Evolutionary conservation across 2,113 vertebrate genomes (phyloP), one percentile per base, ranked within the genome.

Genomic region (Oncorhynchus nerka): DNA sequence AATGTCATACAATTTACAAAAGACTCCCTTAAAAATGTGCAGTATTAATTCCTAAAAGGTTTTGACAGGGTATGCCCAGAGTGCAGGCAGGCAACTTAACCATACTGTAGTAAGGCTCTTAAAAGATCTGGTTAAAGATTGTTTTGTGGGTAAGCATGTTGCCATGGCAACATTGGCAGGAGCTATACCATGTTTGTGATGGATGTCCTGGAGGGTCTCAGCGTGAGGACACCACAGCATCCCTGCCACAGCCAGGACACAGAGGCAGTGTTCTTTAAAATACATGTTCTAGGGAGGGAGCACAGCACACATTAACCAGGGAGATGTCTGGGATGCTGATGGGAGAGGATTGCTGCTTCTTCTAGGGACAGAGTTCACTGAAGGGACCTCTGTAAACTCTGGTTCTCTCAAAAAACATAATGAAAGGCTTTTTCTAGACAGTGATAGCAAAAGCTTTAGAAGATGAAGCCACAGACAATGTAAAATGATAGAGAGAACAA

Each of bases 341-440:
- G 68, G 26, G 13, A 30, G 32, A 16, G 15, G 75, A 66, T 45
- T 45, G 39, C 39, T 45, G 39, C 82, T 81, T 81, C 88, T 66
- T 49, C 83, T 88, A 84, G 84, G 80, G 76, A 73, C 74, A 73
- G 34, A 84, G 77, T 67, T 82, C 76, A 78, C 26, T 24, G 68
- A 61, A 71, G 76, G 66, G 66, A 16, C 39, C 12, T 49, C 45
- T 26, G 19, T 32, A 16, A 30, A 67, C 9, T 26, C 26, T 22
- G 9, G 24, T 16, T 4, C 64, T 77, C 64, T 65, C 9, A 45
- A 32, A 51, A 51, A 45, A 51, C 6, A 72, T 32, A 26, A 72
- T 59, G 55, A 72, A 51, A 19, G 7, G 8, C 28, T 16, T 32
- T 72, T 22, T 32, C 51, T 59, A 19, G 12, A 48, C 16, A n/a